Evolutionary conservation across 2,113 vertebrate species (phyloP), one percentile per base, ranked within the genome.

Genomic region (Empidonax alnorum): DNA sequence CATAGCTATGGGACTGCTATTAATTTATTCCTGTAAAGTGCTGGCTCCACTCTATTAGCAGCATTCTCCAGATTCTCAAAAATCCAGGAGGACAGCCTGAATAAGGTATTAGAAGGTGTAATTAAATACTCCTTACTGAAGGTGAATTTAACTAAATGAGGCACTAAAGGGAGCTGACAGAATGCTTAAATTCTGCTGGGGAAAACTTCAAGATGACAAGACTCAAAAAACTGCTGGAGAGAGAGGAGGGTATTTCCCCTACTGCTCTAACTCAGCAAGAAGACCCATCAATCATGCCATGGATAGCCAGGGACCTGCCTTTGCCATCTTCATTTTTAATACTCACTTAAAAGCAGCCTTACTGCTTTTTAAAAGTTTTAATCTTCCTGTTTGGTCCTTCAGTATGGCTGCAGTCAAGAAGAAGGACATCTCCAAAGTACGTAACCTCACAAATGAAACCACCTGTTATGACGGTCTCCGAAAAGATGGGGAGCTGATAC

Each of bases 21-120:
- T 82, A 78, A 96, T 87, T 95, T 47, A 93, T 81, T 84, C 59
- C 55, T 90, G 19, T 28, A 56, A 85, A 80, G 35, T 31, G 37
- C 50, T 80, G 68, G 59, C 79, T 81, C 42, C 2, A 7, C n/a
- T 88, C 65, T 77, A 14, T 42, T 59, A 67, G 89, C 19, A 9
- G 76, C 76, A 84, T 88, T 90, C 75, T 90, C 68, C 42, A 74
- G 47, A 71, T 88, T 77, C 75, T 41, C 59, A 77, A 55, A 86
- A 86, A 59, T 63, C 56, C 72, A 68, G 46, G 79, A 73, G 44
- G 41, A 41, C 35, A 76, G 42, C 42, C 52, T 73, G 42, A 77
- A 67, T 44, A 39, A 73, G 35, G 47, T 35, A 78, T 75, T 72
- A 71, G 47, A 81, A 86, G 19, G 23, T 2, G 3, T n/a, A 89